Evolutionary conservation across 2,113 vertebrate genomes (phyloP), one percentile per base, ranked within the genome.

Genomic region (Grantiella picta): DNA sequence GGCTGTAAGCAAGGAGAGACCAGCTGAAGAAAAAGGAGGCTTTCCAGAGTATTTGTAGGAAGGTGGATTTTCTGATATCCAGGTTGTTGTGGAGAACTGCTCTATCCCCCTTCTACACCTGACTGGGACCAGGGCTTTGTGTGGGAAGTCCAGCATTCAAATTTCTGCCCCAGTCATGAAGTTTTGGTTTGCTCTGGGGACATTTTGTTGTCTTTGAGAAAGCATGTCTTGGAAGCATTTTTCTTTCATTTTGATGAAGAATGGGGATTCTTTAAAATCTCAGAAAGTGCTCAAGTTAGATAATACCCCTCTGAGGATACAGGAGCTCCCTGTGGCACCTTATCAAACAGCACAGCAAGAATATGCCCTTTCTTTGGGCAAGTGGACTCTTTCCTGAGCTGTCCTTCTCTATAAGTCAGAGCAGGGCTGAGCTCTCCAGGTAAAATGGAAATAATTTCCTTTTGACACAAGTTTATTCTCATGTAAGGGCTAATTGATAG

Each of bases 401-500:
- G 20, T 50, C 59, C 52, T 36, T 83, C 80, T 61, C 81, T 61
- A 25, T 42, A 52, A 56, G 27, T 42, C 38, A 66, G 61, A 59
- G 65, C 71, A 91, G 73, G 56, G 63, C 36, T 92, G 24, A n/a
- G 70, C 61, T 94, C 47, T 96, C 27, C 73, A 57, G 12, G 3
- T 95, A 49, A 81, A 63, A 90, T 65, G 60, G n/a, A 65, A 85
- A 86, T 82, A 63, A 90, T 95, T 95, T 96, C 73, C 84, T 50
- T 88, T 86, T 95, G 94, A 96, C 90, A 91, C 78, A 92, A 93
- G 87, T 91, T 89, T 92, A 60, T 84, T 88, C 52, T 92, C 76
- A 89, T 94, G 77, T 66, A 52, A 81, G 77, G 78, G 64, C 73
- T 97, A 96, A 97, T 93, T 97, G 95, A 86, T 97, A 92, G 93